Evolutionary conservation across 2,113 vertebrate genomes (phyloP), one percentile per base, ranked within the genome.

Genomic region (Sinocyclocheilus rhinocerous): DNA sequence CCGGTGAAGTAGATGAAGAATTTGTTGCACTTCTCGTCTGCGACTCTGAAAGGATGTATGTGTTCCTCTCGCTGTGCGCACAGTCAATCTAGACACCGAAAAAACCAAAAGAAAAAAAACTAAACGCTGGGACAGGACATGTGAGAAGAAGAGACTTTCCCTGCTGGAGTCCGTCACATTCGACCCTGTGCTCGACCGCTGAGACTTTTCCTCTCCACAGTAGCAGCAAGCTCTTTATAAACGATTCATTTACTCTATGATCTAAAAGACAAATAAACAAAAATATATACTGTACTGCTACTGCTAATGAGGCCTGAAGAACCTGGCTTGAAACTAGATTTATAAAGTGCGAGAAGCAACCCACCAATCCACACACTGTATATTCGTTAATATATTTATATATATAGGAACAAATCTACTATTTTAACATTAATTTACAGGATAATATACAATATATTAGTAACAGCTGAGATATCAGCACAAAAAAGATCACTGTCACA

Each of bases 351-450:
- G 97, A 97, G 96, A 97, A 98, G 97, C 97, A 97, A 97, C 95
- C 96, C 95, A 96, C 95, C 96, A 96, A 97, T 97, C 94, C 95
- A 98, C 95, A 97, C 94, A 97, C 91, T 91, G 90, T 91, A 87
- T 91, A 84, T 88, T 59, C 69, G 78, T 87, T 87, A 84, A 88
- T 89, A 80, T 91, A 86, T 92, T 91, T 91, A 84, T 95, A 91
- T 95, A 94, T 96, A 93, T 95, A 94, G 94, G 95, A 97, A 97
- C 95, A 96, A 97, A 97, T 96, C 96, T 97, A 97, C 94, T 95
- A 93, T 97, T 96, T 97, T 93, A 96, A 97, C 97, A 97, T 97
- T 95, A 97, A 98, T 99, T 97, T 99, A 99, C 98, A 99, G 95
- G 95, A 93, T 96, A 97, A 97, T 99, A 97, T 99, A 99, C 97